Conservation (phyloP, 2,888 invertebrate species). For the Dolichomitus sp. region DNA sequence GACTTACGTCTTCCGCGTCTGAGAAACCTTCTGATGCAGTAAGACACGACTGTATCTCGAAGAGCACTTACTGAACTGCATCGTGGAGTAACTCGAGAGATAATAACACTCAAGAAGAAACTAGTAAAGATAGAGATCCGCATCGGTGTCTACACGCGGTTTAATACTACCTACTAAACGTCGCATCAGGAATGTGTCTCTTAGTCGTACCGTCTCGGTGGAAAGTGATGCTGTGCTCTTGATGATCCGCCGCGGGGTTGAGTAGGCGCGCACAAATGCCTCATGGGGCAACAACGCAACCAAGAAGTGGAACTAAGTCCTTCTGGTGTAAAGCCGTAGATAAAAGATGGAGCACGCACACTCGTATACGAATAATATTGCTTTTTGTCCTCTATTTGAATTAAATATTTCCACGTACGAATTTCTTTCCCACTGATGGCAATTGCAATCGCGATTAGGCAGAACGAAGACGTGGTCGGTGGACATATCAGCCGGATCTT, state of each 20-base stretch:
- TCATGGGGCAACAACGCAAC: background rate
- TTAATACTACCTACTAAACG: constrained; percentile 19
- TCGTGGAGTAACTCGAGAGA: constrained; percentile 67
- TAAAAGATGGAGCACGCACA: background rate
- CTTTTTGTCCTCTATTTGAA: constrained; percentile 8
- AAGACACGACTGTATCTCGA: constrained; percentile 64
- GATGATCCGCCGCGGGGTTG: constrained; percentile 4
- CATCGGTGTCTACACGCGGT: constrained; percentile 14
- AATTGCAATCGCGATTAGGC: constrained; percentile 36
- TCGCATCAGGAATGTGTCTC: constrained; percentile 36
- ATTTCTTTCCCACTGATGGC: constrained; percentile 23
- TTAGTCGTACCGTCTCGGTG: constrained; percentile 10
- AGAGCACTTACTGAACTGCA: constrained; percentile 71
- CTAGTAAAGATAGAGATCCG: constrained; percentile 66
- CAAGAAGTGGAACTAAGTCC: background rate
- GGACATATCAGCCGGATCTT: constrained; percentile 30
- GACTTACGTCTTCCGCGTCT: too few species aligned
- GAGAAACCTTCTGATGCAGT: background rate
- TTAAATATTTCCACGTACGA: constrained; percentile 31
- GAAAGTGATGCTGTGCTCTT: constrained; percentile 6
- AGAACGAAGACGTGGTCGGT: constrained; percentile 17
- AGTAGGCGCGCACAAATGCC: constrained; percentile 5
- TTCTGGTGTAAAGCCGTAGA: background rate
- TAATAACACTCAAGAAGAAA: constrained; percentile 79
- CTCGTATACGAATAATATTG: background rate